A percentile compares a stretch with the other conserved stretches of the same genome.
phyloP scores from a whole-genome alignment of 2,113 vertebrate species.

The Leptocoma aspasia region DNA sequence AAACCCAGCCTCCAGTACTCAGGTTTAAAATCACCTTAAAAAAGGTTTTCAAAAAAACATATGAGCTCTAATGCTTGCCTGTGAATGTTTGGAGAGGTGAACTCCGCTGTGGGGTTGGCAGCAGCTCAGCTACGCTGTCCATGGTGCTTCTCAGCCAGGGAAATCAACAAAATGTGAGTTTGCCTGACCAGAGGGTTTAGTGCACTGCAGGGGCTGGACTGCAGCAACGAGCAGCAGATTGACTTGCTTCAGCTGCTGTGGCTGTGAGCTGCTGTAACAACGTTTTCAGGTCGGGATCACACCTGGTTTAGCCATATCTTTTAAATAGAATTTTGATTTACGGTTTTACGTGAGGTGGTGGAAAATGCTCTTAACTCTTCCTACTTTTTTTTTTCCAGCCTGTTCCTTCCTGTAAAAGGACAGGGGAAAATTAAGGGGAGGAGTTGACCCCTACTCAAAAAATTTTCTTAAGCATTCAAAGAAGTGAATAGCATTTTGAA shows the following conservation, averaged over 20 bases:
- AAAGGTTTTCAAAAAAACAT: background rate
- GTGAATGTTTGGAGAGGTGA: background rate
- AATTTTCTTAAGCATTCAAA: background rate
- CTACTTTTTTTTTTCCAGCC: background rate
- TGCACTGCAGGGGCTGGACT: background rate
- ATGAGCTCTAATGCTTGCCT: background rate
- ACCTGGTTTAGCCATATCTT: background rate
- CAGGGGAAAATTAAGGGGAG: background rate
- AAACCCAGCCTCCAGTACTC: background rate
- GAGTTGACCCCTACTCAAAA: background rate
- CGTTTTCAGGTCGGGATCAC: background rate
- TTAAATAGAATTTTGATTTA: background rate
- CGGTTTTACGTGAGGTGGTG: background rate
- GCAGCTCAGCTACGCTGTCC: accelerated
- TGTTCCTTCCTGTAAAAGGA: background rate
- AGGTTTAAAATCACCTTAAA: background rate
- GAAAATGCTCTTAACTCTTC: background rate
- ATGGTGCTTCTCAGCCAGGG: background rate
- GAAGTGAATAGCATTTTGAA: background rate
- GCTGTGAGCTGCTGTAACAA: background rate
- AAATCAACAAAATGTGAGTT: accelerated
- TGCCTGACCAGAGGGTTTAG: background rate
- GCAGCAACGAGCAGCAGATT: background rate
- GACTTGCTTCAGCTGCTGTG: background rate
- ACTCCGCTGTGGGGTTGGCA: background rate